Evolutionary conservation across 2,113 vertebrate genomes (phyloP), one percentile per base, ranked within the genome.

Genomic region (Colinus virginianus): DNA sequence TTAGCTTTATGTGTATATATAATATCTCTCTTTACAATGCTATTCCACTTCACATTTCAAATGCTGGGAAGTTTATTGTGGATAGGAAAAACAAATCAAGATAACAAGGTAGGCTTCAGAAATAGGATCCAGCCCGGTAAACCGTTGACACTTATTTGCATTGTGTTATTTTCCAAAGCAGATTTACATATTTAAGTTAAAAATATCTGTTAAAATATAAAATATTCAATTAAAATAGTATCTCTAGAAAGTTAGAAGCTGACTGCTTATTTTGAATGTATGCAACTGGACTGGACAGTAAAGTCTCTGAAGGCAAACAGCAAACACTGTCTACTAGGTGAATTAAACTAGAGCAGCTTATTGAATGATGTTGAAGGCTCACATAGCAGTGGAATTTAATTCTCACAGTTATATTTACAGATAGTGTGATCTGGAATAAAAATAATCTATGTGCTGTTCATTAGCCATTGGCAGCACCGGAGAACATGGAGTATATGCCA

Each of bases 281-380:
- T n/a, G 74, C 25, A 70, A 59, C 2, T 34, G 1, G 17, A 87
- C 4, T 55, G 18, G 93, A 86, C 22, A 82, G 56, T 13, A 90
- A 94, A 95, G 26, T 1, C 7, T 84, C 43, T 76, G 42, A 95
- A n/a, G 5, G 23, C 90, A 94, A 93, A 70, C 40, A 48, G 30
- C 83, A 91, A 92, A 86, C 58, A 71, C 5, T 30, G 45, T 93
- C 56, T 89, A 71, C 66, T 84, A 93, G 43, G 28, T 84, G 59
- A 94, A 93, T 95, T 95, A 69, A 90, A 48, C 38, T 64, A 62
- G 48, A 95, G 43, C 8, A 69, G 26, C 79, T 96, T 90, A 93
- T 49, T 62, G 85, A 89, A n/a, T 94, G 58, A 53, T 80, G 43
- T 78, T 61, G 93, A 93, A 84, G 56, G 87, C 67, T 89, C 17